phyloP scores from a whole-genome alignment of 2,113 vertebrate species.

The Ifrita kowaldi region DNA sequence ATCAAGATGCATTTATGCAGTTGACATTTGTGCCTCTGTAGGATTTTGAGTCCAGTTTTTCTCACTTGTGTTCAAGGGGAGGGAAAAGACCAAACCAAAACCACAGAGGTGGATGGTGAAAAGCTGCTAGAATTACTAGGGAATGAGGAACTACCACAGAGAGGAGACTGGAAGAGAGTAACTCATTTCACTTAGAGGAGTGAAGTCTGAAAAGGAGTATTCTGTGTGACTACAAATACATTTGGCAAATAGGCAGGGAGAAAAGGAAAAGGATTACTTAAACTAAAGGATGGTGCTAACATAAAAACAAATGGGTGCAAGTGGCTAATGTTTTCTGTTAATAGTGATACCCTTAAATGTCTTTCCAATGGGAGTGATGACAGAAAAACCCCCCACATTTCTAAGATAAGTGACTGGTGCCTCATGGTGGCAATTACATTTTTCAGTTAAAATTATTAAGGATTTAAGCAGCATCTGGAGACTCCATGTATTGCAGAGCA shows the following conservation, averaged over 20 bases:
- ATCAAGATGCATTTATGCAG: background rate
- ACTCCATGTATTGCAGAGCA: background rate
- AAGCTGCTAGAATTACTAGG: background rate
- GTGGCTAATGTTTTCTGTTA: background rate
- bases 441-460: background rate
- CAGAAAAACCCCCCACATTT: fast-evolving
- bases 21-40: background rate
- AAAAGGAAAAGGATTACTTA: background rate
- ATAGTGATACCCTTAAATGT: background rate
- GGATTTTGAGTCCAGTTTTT: background rate
- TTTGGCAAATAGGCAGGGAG: background rate
- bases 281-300: background rate
- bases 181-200: background rate
- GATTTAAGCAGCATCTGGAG: background rate
- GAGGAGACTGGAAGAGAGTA: background rate
- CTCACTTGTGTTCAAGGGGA: background rate
- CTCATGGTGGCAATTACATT: background rate
- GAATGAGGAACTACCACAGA: background rate
- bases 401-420: background rate
- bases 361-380: background rate
- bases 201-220: background rate
- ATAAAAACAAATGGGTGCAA: background rate
- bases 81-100: background rate
- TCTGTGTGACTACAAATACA: background rate
- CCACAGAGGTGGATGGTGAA: background rate